Evolutionary conservation across 2,797 vertebrate genomes (phyloP), one percentile per base, ranked within the genome.

Genomic region (Ctenopoma multispine): DNA sequence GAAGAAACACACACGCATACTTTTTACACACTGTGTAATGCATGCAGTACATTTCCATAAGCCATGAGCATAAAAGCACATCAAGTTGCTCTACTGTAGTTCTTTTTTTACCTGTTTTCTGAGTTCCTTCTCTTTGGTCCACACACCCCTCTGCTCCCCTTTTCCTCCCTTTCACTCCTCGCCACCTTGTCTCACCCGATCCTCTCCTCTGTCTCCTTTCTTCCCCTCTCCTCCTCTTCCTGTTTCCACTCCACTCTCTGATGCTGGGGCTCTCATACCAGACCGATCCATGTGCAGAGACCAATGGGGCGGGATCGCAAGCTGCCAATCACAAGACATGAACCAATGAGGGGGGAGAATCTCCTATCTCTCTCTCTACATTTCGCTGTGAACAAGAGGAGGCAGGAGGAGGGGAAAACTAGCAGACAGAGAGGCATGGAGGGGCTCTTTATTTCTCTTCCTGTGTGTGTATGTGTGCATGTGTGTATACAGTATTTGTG

Each of bases 231-330:
- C 86, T 83, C 83, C 88, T 91, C 93, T 92, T 92, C 90, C 92
- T 92, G 91, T 90, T 91, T 91, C 86, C 92, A 89, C 88, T 92
- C 90, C 80, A 81, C 85, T 92, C 84, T 87, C 82, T 79, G 84
- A 91, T 91, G 89, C 90, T 90, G 55, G 68, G 81, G 82, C 85
- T 84, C 87, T 84, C 83, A 53, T 80, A 85, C 79, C 87, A 89
- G 80, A 87, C 86, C 70, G 78, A 88, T 91, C 86, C 93, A 93
- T 87, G 90, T 89, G 89, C 87, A 84, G 66, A 69, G 77, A 82
- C 63, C 65, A 23, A 68, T 4, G 17, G 63, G 86, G 91, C 72
- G 87, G 86, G 63, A 7, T 71, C 2, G 9, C 15, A 0, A 15
- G 38, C 78, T 84, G 90, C 58, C 93, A 83, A 31, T 92, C 90